Base-by-base conservation (phyloP, 2,113 vertebrate genomes). In the Ptilorrhoa leucosticta region DNA sequence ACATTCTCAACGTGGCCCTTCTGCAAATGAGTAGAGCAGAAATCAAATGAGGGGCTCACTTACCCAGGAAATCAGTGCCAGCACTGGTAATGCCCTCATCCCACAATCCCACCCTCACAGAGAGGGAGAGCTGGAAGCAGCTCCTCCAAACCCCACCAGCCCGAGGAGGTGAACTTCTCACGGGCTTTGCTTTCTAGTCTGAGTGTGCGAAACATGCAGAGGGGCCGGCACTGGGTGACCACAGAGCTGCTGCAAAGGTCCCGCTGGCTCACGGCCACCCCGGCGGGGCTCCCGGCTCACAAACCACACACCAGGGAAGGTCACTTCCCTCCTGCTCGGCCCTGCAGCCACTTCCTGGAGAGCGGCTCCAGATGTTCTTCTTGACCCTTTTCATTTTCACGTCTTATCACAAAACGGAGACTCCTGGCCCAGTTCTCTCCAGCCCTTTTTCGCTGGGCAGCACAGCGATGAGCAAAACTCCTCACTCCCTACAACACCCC, bases 151-250 rank as follows among this genome's bases (percentile, higher is more conserved):
- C 5, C 60, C 23, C 68, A 35, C 6, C 2, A 1, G 33, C 19
- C 58, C 3, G 2, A 54, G 87, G 23, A 51, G 83, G 35, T 6
- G 9, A 83, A 19, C n/a, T 40, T 33, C 69, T 81, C 77, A 3
- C 28, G 20, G 5, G 2, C 35, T 70, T 18, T 47, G 83, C 45
- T 66, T 77, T 86, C 87, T 39, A 71, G 56, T 28, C 35, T 0
- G 0, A 70, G 72, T 1, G 10, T 15, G 78, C 50, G 17, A 44
- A 73, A 44, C 2, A 0, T 0, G 40, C 57, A 5, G 2, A 76
- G n/a, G 33, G 31, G 69, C 27, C 31, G 77, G 42, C 54, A 7
- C n/a, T 17, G 4, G 37, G 78, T 72, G 90, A 72, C 22, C 90
- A 85, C 82, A 69, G 72, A 37, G 54, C 82, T 69, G 15, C 68